Conservation (phyloP, 2,113 vertebrate genomes). For the Salvator merianae region DNA sequence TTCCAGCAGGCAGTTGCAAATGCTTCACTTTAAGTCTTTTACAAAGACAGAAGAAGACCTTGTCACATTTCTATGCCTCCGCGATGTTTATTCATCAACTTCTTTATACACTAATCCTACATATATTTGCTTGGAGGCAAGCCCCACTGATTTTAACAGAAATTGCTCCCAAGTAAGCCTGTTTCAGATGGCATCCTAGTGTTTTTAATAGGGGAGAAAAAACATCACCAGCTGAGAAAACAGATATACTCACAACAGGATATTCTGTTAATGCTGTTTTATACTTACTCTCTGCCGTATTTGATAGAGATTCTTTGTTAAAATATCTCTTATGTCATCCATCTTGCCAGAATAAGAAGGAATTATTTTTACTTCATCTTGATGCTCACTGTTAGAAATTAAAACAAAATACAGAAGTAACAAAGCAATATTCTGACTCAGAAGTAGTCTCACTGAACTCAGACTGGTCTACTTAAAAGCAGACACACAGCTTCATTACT, state of each 20-base stretch:
- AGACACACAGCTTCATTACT: not conserved
- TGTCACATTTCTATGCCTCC: conserved; percentile 30
- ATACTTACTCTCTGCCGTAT: conserved; percentile 90
- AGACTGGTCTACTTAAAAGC: not conserved
- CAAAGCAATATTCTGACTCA: not conserved
- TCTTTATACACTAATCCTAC: conserved; percentile 23
- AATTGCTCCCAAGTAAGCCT: conserved; percentile 5
- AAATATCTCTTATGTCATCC: conserved; percentile 88
- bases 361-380: conserved; percentile 78
- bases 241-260: conserved; percentile 37
- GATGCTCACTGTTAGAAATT: conserved; percentile 72
- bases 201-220: conserved; percentile 16
- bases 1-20: conserved; percentile 38
- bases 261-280: conserved; percentile 41
- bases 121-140: conserved; percentile 21
- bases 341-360: conserved; percentile 83
- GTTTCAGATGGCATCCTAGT: not conserved
- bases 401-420: conserved; percentile 3
- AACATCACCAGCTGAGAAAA: conserved; percentile 5
- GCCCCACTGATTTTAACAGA: conserved; percentile 12
- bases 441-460: not conserved
- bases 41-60: conserved; percentile 37
- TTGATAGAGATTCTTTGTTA: conserved; percentile 96
- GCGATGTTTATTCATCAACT: conserved; percentile 3
- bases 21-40: conserved; percentile 34